These are phyloP conservation scores for Sebastes iracundus DNA, from an alignment of 2,797 vertebrate genomes.

Conservation along the genomic window DNA sequence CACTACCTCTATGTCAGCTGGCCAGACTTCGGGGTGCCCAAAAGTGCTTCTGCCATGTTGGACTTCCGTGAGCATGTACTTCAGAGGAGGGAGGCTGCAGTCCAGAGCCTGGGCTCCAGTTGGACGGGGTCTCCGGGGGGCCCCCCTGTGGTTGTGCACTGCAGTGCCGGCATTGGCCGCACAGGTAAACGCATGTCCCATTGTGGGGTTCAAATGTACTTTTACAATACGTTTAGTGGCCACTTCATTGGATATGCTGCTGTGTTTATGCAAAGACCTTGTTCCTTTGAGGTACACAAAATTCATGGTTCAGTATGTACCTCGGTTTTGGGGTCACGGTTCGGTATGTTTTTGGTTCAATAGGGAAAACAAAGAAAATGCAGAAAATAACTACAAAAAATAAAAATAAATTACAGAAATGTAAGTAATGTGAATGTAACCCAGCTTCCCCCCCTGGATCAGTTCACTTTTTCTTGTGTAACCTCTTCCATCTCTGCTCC, in stretches of 20 bases:
- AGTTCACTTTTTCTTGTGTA: not conserved
- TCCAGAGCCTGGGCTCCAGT: slow-evolving; percentile 77
- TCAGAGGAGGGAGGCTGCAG: slow-evolving; percentile 80
- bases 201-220: not conserved
- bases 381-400: too few relatives aligned
- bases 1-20: slow-evolving; percentile 91
- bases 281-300: not conserved
- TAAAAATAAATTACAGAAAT: too few relatives aligned
- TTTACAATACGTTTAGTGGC: not conserved
- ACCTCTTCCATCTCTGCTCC: not conserved
- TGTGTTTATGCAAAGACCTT: not conserved
- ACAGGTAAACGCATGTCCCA: slow-evolving; percentile 77
- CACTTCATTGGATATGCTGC: not conserved
- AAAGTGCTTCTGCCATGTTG: slow-evolving; percentile 88
- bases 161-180: slow-evolving; percentile 89
- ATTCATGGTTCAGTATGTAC: too few relatives aligned
- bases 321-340: too few relatives aligned
- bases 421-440: too few relatives aligned
- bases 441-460: too few relatives aligned
- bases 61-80: slow-evolving; percentile 87
- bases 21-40: slow-evolving; percentile 91
- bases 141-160: slow-evolving; percentile 88
- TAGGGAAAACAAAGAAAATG: too few relatives aligned
- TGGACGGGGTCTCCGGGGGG: slow-evolving; percentile 85
- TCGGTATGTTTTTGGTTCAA: too few relatives aligned